These are phyloP conservation scores for Eucidaris tribuloides DNA, from an alignment of 35 echinoderm and acorn worm genomes.

Conservation along the genomic window DNA sequence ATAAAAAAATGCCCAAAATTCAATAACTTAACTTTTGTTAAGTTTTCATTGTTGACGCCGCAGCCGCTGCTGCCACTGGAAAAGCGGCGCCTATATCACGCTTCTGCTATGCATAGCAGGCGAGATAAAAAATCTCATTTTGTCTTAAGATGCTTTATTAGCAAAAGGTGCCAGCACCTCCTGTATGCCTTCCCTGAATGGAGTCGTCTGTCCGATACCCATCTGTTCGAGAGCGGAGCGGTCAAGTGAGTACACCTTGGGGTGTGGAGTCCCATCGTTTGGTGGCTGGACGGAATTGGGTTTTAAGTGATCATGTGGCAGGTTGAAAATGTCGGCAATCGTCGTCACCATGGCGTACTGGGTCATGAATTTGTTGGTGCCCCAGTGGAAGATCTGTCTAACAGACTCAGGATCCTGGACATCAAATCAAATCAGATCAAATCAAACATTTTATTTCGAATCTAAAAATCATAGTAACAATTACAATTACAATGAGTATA, in stretches of 20 bases:
- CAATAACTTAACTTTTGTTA: too few species aligned
- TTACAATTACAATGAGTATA: too few species aligned
- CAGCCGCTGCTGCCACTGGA: too few species aligned
- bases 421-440: too few species aligned
- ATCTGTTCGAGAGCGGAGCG: slow-evolving; percentile 41
- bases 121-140: too few species aligned
- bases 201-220: slow-evolving; percentile 62
- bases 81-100: too few species aligned
- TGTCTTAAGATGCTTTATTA: neutral
- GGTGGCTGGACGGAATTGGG: slow-evolving; percentile 34
- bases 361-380: slow-evolving; percentile 59
- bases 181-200: slow-evolving; percentile 60
- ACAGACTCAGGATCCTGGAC: slow-evolving; percentile 55
- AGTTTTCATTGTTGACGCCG: too few species aligned
- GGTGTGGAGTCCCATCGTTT: slow-evolving; percentile 51
- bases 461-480: too few species aligned
- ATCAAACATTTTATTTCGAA: too few species aligned
- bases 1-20: too few species aligned
- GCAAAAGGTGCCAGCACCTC: slow-evolving; percentile 51
- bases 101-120: too few species aligned
- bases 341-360: slow-evolving; percentile 65
- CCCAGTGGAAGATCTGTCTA: slow-evolving; percentile 82
- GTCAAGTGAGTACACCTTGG: slow-evolving; percentile 66
- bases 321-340: slow-evolving; percentile 64
- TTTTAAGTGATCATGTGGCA: slow-evolving; percentile 62